Conservation (phyloP, 1,140 invertebrate species). For the Drosophila varians region DNA sequence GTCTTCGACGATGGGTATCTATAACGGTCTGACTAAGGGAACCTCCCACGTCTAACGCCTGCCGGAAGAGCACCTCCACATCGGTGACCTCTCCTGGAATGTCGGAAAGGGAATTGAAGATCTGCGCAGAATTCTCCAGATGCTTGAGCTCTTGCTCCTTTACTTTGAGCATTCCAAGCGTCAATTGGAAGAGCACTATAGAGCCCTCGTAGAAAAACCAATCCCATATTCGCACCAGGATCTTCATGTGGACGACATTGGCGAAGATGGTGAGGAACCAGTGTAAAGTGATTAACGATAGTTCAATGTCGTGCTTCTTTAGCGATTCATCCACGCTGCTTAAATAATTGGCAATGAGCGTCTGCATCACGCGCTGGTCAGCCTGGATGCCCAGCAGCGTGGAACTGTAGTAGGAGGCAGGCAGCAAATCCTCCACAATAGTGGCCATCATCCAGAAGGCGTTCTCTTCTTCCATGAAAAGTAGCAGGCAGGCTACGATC, state of each 20-base stretch:
- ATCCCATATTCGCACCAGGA: constrained; percentile 97
- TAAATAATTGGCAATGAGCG: constrained; percentile 94
- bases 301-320: constrained; percentile 96
- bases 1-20: constrained; percentile 94
- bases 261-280: constrained; percentile 99
- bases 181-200: constrained; percentile 97
- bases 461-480: constrained; percentile 99
- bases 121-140: constrained; percentile 96
- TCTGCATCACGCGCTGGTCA: constrained; percentile 96
- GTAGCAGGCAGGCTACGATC: constrained; percentile 96
- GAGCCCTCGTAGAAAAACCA: constrained; percentile 98
- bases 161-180: constrained; percentile 96
- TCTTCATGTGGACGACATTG: constrained; percentile 98
- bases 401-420: constrained; percentile 98
- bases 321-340: constrained; percentile 95
- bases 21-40: constrained; percentile 93
- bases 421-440: constrained; percentile 98
- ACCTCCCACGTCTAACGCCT: constrained; percentile 85
- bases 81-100: constrained; percentile 96
- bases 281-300: constrained; percentile 97
- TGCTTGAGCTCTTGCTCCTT: constrained; percentile 93
- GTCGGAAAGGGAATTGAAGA: constrained; percentile 98
- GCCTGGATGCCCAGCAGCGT: constrained; percentile 95
- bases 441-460: constrained; percentile 99
- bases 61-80: constrained; percentile 89